phyloP scores from a whole-genome alignment of 2,113 vertebrate species.

The Entomyzon cyanotis region DNA sequence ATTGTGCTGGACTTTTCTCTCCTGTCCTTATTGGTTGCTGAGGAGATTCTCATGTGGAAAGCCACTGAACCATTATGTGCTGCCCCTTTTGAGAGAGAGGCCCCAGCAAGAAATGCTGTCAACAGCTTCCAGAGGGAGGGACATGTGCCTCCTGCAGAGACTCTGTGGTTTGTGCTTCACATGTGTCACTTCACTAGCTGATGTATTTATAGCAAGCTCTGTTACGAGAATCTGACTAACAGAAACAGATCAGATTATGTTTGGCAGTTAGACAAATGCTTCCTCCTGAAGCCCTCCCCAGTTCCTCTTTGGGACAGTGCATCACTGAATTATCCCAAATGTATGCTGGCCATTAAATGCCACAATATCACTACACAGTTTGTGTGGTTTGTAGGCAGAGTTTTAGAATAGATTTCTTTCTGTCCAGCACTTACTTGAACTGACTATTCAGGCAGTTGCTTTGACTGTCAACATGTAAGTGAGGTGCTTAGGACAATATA shows the following conservation, averaged over 20 bases:
- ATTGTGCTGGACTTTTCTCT: neutral
- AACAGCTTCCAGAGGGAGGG: neutral
- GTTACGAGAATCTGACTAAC: neutral
- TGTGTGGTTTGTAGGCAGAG: neutral
- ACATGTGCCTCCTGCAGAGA: neutral
- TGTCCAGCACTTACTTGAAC: neutral
- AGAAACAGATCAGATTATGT: slow-evolving; percentile 7
- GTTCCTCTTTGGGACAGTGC: neutral
- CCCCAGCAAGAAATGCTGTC: neutral
- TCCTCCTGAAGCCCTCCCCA: neutral
- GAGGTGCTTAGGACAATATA: neutral
- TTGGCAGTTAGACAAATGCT: slow-evolving; percentile 4
- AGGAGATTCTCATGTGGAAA: neutral
- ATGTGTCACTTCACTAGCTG: neutral
- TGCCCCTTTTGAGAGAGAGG: neutral
- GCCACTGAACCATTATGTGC: neutral
- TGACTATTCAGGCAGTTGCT: neutral
- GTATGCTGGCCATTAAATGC: neutral
- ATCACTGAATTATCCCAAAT: neutral
- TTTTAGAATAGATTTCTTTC: neutral
- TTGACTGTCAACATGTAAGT: neutral
- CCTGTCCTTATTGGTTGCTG: neutral
- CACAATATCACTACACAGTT: neutral
- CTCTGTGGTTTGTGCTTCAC: neutral
- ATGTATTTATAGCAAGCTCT: slow-evolving; percentile 14